Base-by-base conservation (phyloP, 2,113 vertebrate genomes). In the Platichthys flesus region DNA sequence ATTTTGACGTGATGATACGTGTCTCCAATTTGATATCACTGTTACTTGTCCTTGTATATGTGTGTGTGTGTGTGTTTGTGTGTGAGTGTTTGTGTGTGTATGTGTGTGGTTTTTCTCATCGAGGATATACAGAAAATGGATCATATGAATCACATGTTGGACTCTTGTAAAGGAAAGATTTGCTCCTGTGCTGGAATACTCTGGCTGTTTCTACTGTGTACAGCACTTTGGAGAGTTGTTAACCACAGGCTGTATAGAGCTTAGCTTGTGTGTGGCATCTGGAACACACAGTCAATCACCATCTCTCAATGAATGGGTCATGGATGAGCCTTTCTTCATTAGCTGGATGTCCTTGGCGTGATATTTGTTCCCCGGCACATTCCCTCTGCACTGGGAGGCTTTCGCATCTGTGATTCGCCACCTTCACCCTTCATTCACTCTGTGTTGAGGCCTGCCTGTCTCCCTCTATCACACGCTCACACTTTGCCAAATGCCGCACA, bases 121-220 rank as follows among this genome's bases (percentile, higher is more conserved):
- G 76, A 83, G 63, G 14, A 66, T 57, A 62, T 55, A 21, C 20
- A 82, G 58, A 52, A 67, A 82, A 66, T 58, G 2, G 68, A 70
- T 65, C 52, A 42, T 9, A 81, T 88, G 79, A 83, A 84, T 90
- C 86, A 91, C 78, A 16, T 31, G 73, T 71, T 90, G 83, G 85
- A 83, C 71, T 76, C 51, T 26, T 78, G 74, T 10, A 67, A 45
- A 77, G 85, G 85, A 89, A 91, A 85, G 12, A 85, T 78, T 80
- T 81, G 76, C 64, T 83, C 54, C 52, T 70, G 40, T 58, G 47
- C 62, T 85, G 77, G 74, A 82, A 77, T 79, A 85, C 67, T 82
- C 55, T 83, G 21, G 56, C 74, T 54, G 42, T 31, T 20, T 87
- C 71, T 52, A 76, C 76, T 72, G 71, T 67, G 69, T 67, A 70